Evolutionary conservation across 2,113 vertebrate genomes (phyloP).

Genomic region (Hepsetus odoe): DNA sequence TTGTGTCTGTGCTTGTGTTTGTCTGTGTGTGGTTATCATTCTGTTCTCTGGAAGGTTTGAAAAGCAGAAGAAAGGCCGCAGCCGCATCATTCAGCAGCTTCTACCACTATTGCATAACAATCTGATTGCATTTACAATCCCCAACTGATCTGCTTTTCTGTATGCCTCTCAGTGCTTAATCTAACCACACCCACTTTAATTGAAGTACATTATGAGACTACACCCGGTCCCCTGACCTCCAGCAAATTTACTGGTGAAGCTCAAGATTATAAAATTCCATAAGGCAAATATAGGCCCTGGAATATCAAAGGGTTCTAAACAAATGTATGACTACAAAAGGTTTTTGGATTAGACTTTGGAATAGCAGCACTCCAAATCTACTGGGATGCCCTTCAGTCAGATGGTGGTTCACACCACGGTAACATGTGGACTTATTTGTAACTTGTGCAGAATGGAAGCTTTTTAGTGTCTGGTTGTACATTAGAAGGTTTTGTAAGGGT

Average conservation of each 20-base stretch:
- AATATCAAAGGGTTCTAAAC: too few relatives aligned
- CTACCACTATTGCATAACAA: constrained; percentile 7
- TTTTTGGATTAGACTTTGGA: background rate
- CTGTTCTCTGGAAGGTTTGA: constrained; percentile 19
- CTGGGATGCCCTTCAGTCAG: background rate
- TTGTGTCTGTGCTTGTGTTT: background rate
- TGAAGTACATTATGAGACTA: constrained; percentile 14
- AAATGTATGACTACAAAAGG: too few relatives aligned
- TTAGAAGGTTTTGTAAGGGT: background rate
- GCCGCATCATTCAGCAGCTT: constrained; percentile 18
- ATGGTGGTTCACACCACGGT: background rate
- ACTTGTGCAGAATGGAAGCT: background rate
- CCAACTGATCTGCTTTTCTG: background rate
- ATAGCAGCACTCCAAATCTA: background rate
- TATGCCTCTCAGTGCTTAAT: constrained; percentile 19
- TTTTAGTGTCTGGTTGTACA: too few relatives aligned
- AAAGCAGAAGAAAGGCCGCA: background rate
- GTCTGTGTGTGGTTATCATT: background rate
- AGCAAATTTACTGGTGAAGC: background rate
- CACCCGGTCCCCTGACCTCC: too few relatives aligned
- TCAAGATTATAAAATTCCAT: background rate
- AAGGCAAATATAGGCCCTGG: background rate
- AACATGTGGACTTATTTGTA: background rate
- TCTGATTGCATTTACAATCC: constrained; percentile 5
- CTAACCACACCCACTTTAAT: constrained; percentile 23